phyloP scores from a whole-genome alignment of 2,113 vertebrate species.

The Carassius carassius region DNA sequence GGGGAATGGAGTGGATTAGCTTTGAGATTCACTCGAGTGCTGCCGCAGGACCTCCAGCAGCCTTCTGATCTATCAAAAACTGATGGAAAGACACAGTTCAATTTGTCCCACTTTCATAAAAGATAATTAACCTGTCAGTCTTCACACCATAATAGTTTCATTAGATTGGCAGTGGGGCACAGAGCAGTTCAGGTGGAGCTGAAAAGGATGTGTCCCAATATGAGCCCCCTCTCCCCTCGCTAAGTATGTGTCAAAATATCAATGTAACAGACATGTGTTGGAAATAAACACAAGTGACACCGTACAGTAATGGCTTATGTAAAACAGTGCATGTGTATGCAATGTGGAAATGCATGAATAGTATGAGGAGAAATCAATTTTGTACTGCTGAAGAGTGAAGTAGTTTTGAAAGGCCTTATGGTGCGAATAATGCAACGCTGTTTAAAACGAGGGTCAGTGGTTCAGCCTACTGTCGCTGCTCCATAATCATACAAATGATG shows the following conservation, averaged over 20 bases:
- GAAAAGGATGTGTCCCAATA: constrained; percentile 49
- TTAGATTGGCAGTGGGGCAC: constrained; percentile 85
- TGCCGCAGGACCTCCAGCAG: constrained; percentile 81
- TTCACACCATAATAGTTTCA: constrained; percentile 92
- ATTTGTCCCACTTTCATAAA: constrained; percentile 99
- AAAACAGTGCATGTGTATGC: constrained; percentile 53
- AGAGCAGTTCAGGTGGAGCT: constrained; percentile 72
- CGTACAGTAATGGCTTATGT: constrained; percentile 60
- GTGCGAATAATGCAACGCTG: constrained; percentile 59
- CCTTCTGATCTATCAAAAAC: constrained; percentile 87
- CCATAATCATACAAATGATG: constrained; percentile 55
- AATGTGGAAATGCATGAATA: constrained; percentile 49
- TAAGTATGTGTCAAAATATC: constrained; percentile 80
- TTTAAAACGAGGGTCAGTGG: constrained; percentile 69
- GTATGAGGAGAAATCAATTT: constrained; percentile 54
- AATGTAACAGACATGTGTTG: constrained; percentile 63
- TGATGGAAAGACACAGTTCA: constrained; percentile 98
- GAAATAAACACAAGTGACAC: constrained; percentile 56
- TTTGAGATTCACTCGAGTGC: constrained; percentile 80
- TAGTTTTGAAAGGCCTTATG: constrained; percentile 52
- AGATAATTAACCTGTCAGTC: constrained; percentile 99
- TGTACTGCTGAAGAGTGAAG: constrained; percentile 67
- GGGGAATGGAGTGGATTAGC: constrained; percentile 83
- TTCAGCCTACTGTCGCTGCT: constrained; percentile 59
- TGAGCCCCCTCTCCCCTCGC: constrained; percentile 55